Conservation (phyloP, 2,113 vertebrate genomes). For the Trichechus manatus region DNA sequence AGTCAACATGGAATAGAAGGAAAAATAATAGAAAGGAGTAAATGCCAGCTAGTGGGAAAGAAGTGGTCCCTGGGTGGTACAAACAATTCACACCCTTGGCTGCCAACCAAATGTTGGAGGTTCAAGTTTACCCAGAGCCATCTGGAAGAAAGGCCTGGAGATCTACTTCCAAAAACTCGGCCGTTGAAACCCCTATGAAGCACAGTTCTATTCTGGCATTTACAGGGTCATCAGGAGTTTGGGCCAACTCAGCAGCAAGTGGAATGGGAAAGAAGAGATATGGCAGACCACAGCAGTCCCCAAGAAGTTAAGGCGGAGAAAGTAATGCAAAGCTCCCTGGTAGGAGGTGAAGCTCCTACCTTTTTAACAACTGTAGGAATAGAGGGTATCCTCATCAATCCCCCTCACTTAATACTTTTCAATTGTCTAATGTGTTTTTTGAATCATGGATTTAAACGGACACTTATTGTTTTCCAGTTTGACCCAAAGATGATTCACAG, state of each 20-base stretch:
- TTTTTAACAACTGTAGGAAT: not conserved
- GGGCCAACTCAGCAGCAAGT: not conserved
- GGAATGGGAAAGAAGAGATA: not conserved
- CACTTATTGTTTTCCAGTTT: not conserved
- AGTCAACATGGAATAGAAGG: not conserved
- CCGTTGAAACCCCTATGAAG: not conserved
- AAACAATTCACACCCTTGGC: not conserved
- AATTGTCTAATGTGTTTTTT: not conserved
- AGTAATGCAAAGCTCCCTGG: not conserved
- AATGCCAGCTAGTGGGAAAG: not conserved
- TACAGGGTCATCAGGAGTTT: not conserved
- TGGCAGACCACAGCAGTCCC: too few relatives aligned
- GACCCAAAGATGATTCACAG: not conserved
- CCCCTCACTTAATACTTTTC: not conserved
- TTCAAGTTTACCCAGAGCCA: not conserved
- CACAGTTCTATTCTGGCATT: not conserved
- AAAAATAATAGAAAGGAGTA: not conserved
- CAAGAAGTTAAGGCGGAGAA: not conserved
- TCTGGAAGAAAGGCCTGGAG: too few relatives aligned
- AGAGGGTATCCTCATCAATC: too few relatives aligned
- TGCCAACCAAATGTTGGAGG: not conserved
- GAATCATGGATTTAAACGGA: not conserved
- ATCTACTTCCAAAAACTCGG: not conserved
- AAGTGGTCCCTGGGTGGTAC: not conserved
- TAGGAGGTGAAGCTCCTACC: not conserved